Percentiles rank a stretch among this genome's conserved stretches.
phyloP scores from a whole-genome alignment of 2,888 invertebrate species.

The Synanthedon andrenaeformis region DNA sequence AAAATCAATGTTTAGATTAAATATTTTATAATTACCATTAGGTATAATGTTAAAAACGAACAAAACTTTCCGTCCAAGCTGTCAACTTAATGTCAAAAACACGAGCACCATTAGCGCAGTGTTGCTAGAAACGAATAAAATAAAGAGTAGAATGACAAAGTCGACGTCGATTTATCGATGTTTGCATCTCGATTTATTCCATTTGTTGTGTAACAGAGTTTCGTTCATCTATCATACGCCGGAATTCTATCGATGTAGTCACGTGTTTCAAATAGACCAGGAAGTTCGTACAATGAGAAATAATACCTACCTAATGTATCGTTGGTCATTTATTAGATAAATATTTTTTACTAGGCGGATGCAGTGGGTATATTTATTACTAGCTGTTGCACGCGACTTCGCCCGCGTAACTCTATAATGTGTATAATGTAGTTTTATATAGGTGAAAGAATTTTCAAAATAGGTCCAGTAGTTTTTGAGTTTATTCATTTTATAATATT shows the following conservation, averaged over 20 bases:
- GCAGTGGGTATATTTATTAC: too few relatives aligned
- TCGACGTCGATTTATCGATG: constrained; percentile 36
- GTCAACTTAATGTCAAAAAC: constrained; percentile 41
- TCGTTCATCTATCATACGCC: constrained; percentile 42
- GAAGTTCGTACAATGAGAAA: constrained; percentile 3
- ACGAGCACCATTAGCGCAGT: constrained; percentile 30
- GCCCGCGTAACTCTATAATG: too few relatives aligned
- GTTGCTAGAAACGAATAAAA: constrained; percentile 30
- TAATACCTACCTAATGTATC: too few relatives aligned
- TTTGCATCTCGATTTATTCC: constrained; percentile 45
- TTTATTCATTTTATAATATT: too few relatives aligned
- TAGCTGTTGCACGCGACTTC: too few relatives aligned
- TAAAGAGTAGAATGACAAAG: constrained; percentile 47
- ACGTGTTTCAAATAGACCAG: constrained; percentile 19
- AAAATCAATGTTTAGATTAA: too few relatives aligned
- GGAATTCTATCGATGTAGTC: constrained; percentile 19
- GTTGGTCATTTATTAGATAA: too few relatives aligned
- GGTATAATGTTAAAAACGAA: background rate
- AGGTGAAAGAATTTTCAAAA: too few relatives aligned
- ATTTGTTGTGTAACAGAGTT: constrained; percentile 34
- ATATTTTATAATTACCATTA: too few relatives aligned
- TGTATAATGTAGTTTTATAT: too few relatives aligned
- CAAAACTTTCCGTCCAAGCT: constrained; percentile 9
- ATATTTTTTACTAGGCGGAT: too few relatives aligned
- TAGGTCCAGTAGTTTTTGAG: too few relatives aligned